A percentile compares a stretch with the other conserved stretches of the same genome.
Conservation (phyloP, 2,797 vertebrate species). For the Clarias fuscus region DNA sequence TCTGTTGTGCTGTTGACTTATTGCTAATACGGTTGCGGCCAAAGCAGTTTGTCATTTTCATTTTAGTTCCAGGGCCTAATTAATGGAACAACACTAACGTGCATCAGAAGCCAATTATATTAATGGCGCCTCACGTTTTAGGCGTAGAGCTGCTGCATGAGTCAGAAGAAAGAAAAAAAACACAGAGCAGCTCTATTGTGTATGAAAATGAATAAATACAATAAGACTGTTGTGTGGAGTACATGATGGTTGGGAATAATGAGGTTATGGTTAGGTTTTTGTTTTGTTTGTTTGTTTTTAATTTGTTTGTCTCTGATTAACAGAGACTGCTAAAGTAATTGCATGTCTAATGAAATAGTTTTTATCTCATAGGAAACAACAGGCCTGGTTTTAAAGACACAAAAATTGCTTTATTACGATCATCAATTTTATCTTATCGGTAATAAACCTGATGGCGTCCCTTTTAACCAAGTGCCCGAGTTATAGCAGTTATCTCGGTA, state of each 20-base stretch:
- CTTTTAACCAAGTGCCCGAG: conserved; percentile 11
- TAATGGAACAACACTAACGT: conserved; percentile 37
- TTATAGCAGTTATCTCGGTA: neutral
- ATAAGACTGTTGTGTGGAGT: conserved; percentile 2
- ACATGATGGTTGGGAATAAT: conserved; percentile 3
- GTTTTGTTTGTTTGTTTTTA: conserved; percentile 9
- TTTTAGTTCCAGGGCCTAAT: conserved; percentile 32
- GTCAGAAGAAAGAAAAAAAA: neutral
- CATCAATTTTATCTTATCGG: conserved; percentile 32
- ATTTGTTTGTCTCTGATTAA: conserved; percentile 24
- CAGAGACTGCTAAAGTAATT: conserved; percentile 30
- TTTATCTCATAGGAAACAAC: neutral
- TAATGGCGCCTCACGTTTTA: conserved; percentile 32
- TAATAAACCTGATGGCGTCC: conserved; percentile 28
- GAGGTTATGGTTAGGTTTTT: neutral
- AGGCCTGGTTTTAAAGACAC: neutral
- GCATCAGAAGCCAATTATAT: conserved; percentile 40
- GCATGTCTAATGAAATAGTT: neutral
- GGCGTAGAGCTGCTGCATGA: conserved; percentile 8
- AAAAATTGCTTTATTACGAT: conserved; percentile 18
- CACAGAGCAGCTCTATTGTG: neutral
- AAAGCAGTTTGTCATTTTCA: conserved; percentile 21
- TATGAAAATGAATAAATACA: conserved; percentile 26
- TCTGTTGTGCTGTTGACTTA: neutral
- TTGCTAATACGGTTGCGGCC: neutral